Conservation (phyloP, 2,113 vertebrate species). For the Hyperopisus bebe region DNA sequence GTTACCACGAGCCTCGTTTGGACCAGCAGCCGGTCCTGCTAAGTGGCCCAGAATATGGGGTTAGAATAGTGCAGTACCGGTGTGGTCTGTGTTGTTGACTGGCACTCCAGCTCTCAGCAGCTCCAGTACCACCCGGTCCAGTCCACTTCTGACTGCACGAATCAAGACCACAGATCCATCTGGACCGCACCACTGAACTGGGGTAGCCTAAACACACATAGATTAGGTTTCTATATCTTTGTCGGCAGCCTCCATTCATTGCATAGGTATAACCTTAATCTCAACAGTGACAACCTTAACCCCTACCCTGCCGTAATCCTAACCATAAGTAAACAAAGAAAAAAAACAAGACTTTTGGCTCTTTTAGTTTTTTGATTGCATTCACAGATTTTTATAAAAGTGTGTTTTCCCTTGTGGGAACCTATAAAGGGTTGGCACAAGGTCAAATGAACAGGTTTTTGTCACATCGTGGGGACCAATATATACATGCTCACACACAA, state of each 20-base stretch:
- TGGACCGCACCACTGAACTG: slow-evolving; percentile 64
- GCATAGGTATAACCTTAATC: background rate
- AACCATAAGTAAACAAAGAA: background rate
- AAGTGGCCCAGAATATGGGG: background rate
- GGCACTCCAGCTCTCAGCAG: slow-evolving; percentile 73
- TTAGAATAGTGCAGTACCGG: slow-evolving; percentile 46
- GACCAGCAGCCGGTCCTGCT: background rate
- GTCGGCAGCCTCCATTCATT: background rate
- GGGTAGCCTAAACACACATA: slow-evolving; percentile 46
- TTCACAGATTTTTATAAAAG: background rate
- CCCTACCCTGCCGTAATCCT: background rate
- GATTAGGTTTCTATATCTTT: background rate
- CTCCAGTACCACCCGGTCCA: slow-evolving; percentile 77
- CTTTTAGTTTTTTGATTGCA: background rate
- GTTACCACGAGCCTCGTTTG: background rate
- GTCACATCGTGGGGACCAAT: background rate
- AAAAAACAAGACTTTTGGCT: background rate
- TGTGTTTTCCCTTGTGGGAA: background rate
- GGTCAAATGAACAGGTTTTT: background rate
- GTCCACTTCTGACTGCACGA: slow-evolving; percentile 73
- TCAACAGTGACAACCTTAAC: background rate
- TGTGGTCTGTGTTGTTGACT: slow-evolving; percentile 78
- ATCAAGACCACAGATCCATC: slow-evolving; percentile 75
- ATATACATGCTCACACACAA: background rate
- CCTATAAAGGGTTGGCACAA: background rate